Evolutionary conservation across 1,140 invertebrate genomes (phyloP).

Genomic region (Propsilocerus akamusi): DNA sequence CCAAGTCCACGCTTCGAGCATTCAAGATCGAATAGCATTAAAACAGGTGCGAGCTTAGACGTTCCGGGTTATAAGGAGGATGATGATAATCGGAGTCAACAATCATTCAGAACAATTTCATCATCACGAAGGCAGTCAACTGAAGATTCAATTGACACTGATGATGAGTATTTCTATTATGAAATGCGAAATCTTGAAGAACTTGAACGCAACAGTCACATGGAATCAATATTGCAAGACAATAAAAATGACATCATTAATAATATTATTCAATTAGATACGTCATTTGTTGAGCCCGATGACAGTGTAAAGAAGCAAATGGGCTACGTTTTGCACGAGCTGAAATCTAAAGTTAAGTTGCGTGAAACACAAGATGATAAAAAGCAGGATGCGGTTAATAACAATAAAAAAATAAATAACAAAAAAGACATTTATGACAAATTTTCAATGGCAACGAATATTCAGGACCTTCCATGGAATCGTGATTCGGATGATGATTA

Average conservation of each 20-base stretch:
- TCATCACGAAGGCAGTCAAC: conserved; percentile 77
- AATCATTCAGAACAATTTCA: conserved; percentile 69
- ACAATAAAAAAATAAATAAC: too few relatives aligned
- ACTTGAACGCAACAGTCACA: conserved; percentile 53
- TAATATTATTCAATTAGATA: not conserved
- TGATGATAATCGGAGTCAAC: conserved; percentile 67
- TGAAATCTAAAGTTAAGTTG: conserved; percentile 43
- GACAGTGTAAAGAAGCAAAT: conserved; percentile 57
- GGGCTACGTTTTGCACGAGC: conserved; percentile 52
- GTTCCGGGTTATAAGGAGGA: conserved; percentile 55
- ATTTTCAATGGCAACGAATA: not conserved
- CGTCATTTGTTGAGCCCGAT: conserved; percentile 28
- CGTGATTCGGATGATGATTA: conserved; percentile 8
- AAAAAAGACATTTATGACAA: not conserved
- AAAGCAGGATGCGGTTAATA: not conserved
- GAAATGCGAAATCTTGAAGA: conserved; percentile 72
- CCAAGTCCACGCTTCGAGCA: conserved; percentile 10
- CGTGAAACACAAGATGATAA: not conserved
- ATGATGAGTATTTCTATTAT: conserved; percentile 86
- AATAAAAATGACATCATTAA: conserved; percentile 33
- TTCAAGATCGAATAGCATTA: conserved; percentile 2
- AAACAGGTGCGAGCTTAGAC: conserved; percentile 44
- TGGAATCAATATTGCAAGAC: conserved; percentile 40
- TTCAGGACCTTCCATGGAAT: conserved; percentile 7
- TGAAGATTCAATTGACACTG: conserved; percentile 80